Conservation (phyloP, 2,113 vertebrate genomes). For the Caracal caracal region DNA sequence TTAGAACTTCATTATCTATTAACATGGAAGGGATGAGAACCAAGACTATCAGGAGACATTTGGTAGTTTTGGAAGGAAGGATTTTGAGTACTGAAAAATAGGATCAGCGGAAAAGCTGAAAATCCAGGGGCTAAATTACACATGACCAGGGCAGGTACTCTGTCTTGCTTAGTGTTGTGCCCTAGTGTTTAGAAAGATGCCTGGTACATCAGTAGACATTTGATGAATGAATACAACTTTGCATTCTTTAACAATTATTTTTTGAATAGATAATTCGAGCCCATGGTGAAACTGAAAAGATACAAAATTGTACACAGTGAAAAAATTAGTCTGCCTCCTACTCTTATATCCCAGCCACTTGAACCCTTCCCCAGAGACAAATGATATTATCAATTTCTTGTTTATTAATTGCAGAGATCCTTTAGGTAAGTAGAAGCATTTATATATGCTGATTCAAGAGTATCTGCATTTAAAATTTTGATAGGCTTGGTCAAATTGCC, state of each 20-base stretch:
- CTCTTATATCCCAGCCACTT: not conserved
- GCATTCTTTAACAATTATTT: not conserved
- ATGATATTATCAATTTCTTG: not conserved
- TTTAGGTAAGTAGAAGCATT: not conserved
- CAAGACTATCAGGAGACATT: not conserved
- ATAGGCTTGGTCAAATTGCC: not conserved
- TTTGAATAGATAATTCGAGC: slow-evolving; percentile 20
- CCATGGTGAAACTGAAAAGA: not conserved
- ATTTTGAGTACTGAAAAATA: not conserved
- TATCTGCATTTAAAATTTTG: not conserved
- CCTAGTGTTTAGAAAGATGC: not conserved
- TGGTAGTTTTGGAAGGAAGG: not conserved
- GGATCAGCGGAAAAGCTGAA: not conserved
- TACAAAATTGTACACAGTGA: not conserved
- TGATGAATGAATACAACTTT: not conserved
- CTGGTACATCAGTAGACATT: not conserved
- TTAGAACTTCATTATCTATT: not conserved
- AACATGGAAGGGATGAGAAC: not conserved
- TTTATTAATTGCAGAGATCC: not conserved
- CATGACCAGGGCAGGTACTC: not conserved
- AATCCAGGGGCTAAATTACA: not conserved
- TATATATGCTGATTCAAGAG: not conserved
- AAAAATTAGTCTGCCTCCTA: not conserved
- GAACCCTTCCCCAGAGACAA: not conserved
- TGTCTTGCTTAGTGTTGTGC: not conserved